Conservation (phyloP, 2,888 invertebrate genomes). For the Axea sp. region DNA sequence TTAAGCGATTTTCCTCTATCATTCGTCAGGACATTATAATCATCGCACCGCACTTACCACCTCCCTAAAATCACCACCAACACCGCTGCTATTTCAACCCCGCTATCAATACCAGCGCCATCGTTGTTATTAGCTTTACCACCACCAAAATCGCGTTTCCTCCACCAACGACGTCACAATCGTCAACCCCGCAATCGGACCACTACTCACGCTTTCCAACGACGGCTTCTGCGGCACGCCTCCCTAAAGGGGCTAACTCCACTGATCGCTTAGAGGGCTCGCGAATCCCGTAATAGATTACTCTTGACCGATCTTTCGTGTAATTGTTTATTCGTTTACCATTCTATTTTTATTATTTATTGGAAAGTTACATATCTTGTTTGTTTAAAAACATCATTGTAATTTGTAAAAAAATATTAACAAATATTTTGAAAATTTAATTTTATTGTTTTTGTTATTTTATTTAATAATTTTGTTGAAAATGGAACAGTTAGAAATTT, state of each 20-base stretch:
- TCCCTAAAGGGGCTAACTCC: conserved; percentile 58
- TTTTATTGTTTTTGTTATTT: too few species aligned
- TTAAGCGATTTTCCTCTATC: conserved; percentile 43
- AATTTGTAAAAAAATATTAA: too few species aligned
- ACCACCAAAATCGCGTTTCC: conserved; percentile 59
- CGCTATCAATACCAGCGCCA: conserved; percentile 55
- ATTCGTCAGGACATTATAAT: conserved; percentile 50
- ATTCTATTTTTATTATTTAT: background rate
- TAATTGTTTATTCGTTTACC: conserved; percentile 1
- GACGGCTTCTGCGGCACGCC: conserved; percentile 59
- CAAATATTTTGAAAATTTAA: too few species aligned
- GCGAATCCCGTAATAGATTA: conserved; percentile 26
- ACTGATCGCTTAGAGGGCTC: conserved; percentile 37
- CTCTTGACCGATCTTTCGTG: conserved; percentile 8
- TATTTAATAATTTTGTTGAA: too few species aligned
- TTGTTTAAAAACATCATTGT: too few species aligned
- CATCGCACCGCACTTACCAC: conserved; percentile 40
- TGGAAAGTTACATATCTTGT: too few species aligned
- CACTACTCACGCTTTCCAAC: conserved; percentile 58
- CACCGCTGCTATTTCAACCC: conserved; percentile 43
- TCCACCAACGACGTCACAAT: conserved; percentile 60
- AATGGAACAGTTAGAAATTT: too few species aligned
- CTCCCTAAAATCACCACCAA: conserved; percentile 40
- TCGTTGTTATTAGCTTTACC: conserved; percentile 57
- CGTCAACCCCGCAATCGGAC: conserved; percentile 59